Evolutionary conservation across 1,140 invertebrate species (phyloP), one percentile per base, ranked within the genome.

Genomic region (Zaprionus vittiger): DNA sequence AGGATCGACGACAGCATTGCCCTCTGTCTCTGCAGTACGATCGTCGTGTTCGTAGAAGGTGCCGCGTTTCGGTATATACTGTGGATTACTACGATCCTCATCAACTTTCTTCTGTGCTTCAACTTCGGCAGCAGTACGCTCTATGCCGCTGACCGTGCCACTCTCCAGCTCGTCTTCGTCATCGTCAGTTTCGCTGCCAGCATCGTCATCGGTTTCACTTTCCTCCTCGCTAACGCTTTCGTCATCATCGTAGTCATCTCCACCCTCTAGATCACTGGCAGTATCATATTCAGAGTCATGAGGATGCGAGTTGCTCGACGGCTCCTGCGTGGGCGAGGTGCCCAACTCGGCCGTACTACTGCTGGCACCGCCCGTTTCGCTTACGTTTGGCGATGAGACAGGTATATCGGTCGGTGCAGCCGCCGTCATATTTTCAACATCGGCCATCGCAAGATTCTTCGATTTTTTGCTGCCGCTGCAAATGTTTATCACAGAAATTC

Each of bases 31-130:
- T 20, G 95, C 95, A n/a, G 96, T 97, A 79, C 97, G 93, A 91
- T 98, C 97, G 93, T 99, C 98, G 92, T 99, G 98, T 84, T 99
- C 98, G 90, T 99, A 99, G 93, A 99, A 99, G 4, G 97, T 97
- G 17, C 98, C 98, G 75, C 96, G 95, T 93, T 99, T 98, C 0
- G 98, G 98, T 87, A 99, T 99, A 92, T 99, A 99, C 80, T 99
- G 98, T 5, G 98, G 98, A 94, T 99, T 99, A 84, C 98, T 96
- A 74, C 97, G 95, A 93, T 99, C 98, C 92, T 99, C 98, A 93
- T 99, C 98, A 2, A 99, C 94, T 75, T 96, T 95, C 76, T 96
- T 96, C 77, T 96, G 94, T 3, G 95, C 95, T 52, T 95, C 95
- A 37, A 67, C 79, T 52, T 92, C 91, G 24, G 76, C 75, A 7